Evolutionary conservation across 1,140 invertebrate genomes (phyloP).

Genomic region (Hylaeus anthracinus): DNA sequence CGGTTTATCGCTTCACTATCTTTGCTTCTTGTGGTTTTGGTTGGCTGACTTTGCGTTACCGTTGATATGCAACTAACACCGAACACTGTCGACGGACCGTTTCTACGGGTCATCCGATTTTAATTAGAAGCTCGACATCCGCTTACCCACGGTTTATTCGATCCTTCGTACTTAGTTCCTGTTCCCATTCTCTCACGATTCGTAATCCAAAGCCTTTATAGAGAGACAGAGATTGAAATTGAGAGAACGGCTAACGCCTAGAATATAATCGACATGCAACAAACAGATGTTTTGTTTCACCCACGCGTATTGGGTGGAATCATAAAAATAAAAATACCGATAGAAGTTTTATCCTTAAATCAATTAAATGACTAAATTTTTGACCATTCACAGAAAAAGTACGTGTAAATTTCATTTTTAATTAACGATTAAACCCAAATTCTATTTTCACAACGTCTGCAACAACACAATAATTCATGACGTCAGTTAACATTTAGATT

Average conservation of each 20-base stretch:
- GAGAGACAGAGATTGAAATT: background rate
- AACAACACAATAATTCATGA: background rate
- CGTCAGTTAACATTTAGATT: background rate
- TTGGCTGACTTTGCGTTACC: constrained; percentile 38
- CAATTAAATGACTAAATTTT: too few species aligned
- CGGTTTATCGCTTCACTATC: constrained; percentile 33
- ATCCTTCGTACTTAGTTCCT: constrained; percentile 36
- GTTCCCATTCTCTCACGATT: background rate
- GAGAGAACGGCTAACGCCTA: background rate
- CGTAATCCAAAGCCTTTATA: constrained; percentile 30
- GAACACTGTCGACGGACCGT: constrained; percentile 41
- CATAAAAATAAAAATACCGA: too few species aligned
- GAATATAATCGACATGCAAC: background rate
- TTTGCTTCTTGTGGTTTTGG: constrained; percentile 27
- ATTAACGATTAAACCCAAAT: too few species aligned
- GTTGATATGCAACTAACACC: constrained; percentile 33
- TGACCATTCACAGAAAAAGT: too few species aligned
- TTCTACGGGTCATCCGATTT: constrained; percentile 67
- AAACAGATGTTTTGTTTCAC: background rate
- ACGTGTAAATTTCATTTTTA: too few species aligned
- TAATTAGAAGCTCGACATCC: constrained; percentile 65
- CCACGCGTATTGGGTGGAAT: background rate
- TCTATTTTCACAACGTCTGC: too few species aligned
- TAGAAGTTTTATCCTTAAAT: too few species aligned
- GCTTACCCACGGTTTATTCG: constrained; percentile 46